Base-by-base conservation (phyloP, 2,113 vertebrate species). In the Chamaea fasciata region DNA sequence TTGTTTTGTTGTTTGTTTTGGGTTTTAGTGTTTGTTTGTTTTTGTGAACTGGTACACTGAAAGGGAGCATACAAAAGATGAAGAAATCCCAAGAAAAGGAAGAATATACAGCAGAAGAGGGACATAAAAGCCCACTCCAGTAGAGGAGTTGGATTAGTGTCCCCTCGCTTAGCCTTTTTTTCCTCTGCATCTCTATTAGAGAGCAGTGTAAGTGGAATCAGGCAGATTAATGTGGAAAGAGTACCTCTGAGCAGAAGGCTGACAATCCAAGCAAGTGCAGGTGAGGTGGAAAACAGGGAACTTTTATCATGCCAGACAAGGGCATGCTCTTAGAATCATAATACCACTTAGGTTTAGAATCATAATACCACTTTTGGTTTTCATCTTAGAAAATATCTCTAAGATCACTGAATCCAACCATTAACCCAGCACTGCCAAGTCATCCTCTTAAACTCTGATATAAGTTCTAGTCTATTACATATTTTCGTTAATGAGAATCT, bases 51-150 rank as follows among this genome's bases (percentile, higher is more conserved):
- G 16, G 4, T 44, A 26, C 8, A 57, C 13, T 60, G 28, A 84
- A 88, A 50, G 4, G 10, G 3, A 76, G 6, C 1, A 47, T n/a
- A n/a, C 1, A 69, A 82, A 82, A 79, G 1, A 13, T 15, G 3
- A 5, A 2, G 7, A 7, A 13, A 17, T 17, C 1, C 0, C 22
- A 56, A 19, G 8, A 2, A 15, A 16, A 41, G 47, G 35, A 46
- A 17, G 3, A 7, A 67, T 27, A 30, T 3, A 7, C 14, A 47
- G 4, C 19, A 75, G 44, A 69, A 83, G 56, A 83, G 6, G 14
- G 6, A 13, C 33, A 60, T 55, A 73, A 71, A 94, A 86, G 6
- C 52, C 28, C n/a, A 30, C 11, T 89, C 26, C 28, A 74, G 8
- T 1, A 81, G 30, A 59, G 7, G 3, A 64, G 16, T 9, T 82